Base-by-base conservation (phyloP, 2,888 invertebrate genomes). In the Podabrus alpinus region DNA sequence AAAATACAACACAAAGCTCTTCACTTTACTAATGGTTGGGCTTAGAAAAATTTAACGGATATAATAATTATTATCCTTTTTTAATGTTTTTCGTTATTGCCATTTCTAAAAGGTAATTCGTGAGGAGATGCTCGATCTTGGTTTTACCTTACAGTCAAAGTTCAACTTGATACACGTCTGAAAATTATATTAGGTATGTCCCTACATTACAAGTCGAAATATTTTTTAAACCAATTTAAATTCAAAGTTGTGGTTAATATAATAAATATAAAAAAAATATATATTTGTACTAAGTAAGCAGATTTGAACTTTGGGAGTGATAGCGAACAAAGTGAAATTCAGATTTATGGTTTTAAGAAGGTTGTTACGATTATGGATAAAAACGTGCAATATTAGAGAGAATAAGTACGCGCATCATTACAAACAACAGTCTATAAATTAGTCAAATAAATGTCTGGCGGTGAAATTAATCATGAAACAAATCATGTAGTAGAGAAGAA, bases 391-490 rank as follows among this genome's bases (percentile, higher is more conserved):
- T 68, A 71, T 29, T 17, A 17, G 61, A 45, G 61, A 72, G 59
- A n/a, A 68, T 66, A 69, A 71, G 74, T 76, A 62, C 70, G 76
- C 71, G 73, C 76, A 76, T 76, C 76, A 76, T 76, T 76, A 76
- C 71, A 70, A 72, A 73, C 70, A 70, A 77, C 84, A 84, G 84
- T 83, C 82, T 83, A 85, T 85, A 85, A 85, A 85, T 85, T 86
- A 86, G 84, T 83, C 83, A 84, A 85, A 85, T 85, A 85, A 85
- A 85, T 82, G 85, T 85, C 85, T 83, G 84, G 81, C 83, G 82
- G 83, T 83, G 84, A 84, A 85, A 86, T 86, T 85, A 86, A 86
- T 86, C 86, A 85, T 83, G 80, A 81, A 80, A 81, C 79, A 85
- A 86, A 86, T 84, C 84, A 85, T 82, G 81, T 76, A 78, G 79